Evolutionary conservation across 2,888 invertebrate species (phyloP).

Genomic region (Kryphioiulus occultus): DNA sequence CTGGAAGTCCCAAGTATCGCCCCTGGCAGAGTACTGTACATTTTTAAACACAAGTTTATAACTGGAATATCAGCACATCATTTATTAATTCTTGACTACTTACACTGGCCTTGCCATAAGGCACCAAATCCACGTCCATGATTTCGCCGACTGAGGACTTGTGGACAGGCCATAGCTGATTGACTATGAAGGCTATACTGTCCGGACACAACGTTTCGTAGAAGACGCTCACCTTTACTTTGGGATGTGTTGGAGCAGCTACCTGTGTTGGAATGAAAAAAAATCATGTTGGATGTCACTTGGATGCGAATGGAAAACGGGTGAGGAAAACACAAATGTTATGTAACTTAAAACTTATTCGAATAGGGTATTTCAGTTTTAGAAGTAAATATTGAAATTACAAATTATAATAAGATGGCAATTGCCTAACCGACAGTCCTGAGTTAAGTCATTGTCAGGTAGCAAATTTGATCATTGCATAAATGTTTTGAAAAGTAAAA

Average conservation of each 20-base stretch:
- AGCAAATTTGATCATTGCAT: too few relatives aligned
- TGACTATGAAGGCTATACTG: conserved; percentile 74
- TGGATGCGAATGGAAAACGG: background rate
- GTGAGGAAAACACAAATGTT: background rate
- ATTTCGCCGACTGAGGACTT: conserved; percentile 57
- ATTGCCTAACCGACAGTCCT: too few relatives aligned
- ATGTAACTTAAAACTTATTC: too few relatives aligned
- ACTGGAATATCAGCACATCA: background rate
- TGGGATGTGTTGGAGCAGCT: background rate
- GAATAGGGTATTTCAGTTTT: too few relatives aligned
- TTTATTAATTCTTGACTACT: too few relatives aligned
- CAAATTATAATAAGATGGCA: too few relatives aligned
- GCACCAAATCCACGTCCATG: conserved; percentile 73
- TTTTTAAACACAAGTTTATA: background rate
- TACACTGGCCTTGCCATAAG: conserved; percentile 76
- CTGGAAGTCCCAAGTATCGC: conserved; percentile 56
- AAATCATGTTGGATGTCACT: background rate
- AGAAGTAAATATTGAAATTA: too few relatives aligned
- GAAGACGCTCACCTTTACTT: conserved; percentile 69
- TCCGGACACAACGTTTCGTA: conserved; percentile 80
- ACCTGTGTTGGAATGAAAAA: too few relatives aligned
- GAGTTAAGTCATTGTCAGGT: too few relatives aligned
- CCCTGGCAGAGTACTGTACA: background rate
- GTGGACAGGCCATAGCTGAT: conserved; percentile 74
- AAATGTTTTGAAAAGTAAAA: too few relatives aligned